These are phyloP conservation scores for Panorpa germanica DNA, from an alignment of 2,888 invertebrate genomes.

Conservation along the genomic window DNA sequence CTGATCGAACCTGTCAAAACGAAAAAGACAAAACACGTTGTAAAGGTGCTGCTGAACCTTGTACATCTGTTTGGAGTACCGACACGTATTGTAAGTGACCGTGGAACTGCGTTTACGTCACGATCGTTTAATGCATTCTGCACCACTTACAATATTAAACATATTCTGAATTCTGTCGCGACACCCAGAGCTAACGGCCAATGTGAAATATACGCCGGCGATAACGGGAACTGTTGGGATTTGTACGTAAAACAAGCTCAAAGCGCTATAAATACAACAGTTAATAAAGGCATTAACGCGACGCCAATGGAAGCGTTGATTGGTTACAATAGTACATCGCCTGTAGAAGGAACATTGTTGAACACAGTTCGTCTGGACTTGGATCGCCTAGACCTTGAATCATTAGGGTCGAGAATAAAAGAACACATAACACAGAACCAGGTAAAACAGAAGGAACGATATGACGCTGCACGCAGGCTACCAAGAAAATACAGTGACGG, in stretches of 20 bases:
- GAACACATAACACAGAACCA: slow-evolving; percentile 9
- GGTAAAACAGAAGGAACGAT: no score
- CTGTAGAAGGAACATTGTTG: slow-evolving; percentile 6
- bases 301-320: slow-evolving; percentile 13
- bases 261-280: slow-evolving; percentile 13
- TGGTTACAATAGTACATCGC: slow-evolving; percentile 10
- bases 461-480: no score
- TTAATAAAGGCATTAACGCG: slow-evolving; percentile 12
- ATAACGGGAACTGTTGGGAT: no score
- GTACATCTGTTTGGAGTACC: slow-evolving; percentile 16
- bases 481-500: no score
- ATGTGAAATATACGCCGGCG: slow-evolving; percentile 15
- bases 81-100: slow-evolving; percentile 18
- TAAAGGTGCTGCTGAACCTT: slow-evolving; percentile 16
- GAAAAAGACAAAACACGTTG: slow-evolving; percentile 16
- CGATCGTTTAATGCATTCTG: slow-evolving; percentile 17
- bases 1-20: slow-evolving; percentile 17
- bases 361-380: slow-evolving; percentile 6
- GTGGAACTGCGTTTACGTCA: slow-evolving; percentile 20
- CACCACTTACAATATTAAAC: slow-evolving; percentile 11
- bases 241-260: slow-evolving; percentile 13
- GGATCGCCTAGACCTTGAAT: slow-evolving; percentile 6
- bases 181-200: slow-evolving; percentile 16
- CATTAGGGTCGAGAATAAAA: slow-evolving; percentile 3
- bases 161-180: slow-evolving; percentile 14